Evolutionary conservation across 2,113 vertebrate species (phyloP).

Genomic region (Brienomyrus longianalis): DNA sequence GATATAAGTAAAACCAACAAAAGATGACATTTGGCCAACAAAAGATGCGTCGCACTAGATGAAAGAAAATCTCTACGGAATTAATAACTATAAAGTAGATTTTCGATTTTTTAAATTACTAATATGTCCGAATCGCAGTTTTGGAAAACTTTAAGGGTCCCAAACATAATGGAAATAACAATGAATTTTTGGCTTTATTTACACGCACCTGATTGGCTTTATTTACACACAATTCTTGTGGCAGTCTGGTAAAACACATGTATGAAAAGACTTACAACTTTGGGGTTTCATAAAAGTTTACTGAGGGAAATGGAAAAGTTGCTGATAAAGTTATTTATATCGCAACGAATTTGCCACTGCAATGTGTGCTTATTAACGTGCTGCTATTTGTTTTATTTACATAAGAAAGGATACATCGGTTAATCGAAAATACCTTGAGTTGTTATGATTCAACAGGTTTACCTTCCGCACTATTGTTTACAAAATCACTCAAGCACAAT

Average conservation of each 20-base stretch:
- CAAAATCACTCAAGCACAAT: neutral
- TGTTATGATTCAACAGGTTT: neutral
- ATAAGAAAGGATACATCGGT: neutral
- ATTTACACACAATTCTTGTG: neutral
- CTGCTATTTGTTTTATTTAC: neutral
- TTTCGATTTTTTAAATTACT: neutral
- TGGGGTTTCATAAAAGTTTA: neutral
- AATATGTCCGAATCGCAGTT: neutral
- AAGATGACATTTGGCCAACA: neutral
- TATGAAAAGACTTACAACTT: neutral
- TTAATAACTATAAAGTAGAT: neutral
- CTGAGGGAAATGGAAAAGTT: neutral
- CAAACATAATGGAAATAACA: neutral
- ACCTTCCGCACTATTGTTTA: neutral
- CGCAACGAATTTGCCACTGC: neutral
- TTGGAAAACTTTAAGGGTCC: neutral
- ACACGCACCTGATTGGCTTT: neutral
- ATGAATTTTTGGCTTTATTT: neutral
- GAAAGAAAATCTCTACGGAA: neutral
- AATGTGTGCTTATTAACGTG: neutral
- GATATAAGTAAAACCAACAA: conserved; percentile 1
- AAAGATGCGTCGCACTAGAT: neutral
- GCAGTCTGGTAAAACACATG: neutral
- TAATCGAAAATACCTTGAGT: neutral
- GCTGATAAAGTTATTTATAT: neutral